Evolutionary conservation across 2,113 vertebrate species (phyloP), one percentile per base, ranked within the genome.

Genomic region (Neolamprologus devosi): DNA sequence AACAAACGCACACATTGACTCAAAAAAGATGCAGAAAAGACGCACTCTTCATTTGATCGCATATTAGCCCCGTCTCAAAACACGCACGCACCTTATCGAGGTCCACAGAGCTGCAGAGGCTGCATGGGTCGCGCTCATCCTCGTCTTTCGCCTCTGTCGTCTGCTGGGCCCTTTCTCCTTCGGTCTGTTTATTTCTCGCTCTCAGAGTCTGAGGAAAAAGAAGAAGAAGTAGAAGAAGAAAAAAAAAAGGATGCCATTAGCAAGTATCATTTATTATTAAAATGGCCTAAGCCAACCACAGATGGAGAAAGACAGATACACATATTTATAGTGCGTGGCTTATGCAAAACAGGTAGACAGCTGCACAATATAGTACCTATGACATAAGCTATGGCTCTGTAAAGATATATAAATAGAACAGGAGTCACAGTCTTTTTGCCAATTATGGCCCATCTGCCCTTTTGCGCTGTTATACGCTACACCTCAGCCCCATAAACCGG

Each of bases 21-120:
- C 42, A 37, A 30, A 40, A 84, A 45, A 81, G 60, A 84, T n/a
- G 65, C 3, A 53, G 40, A 23, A 54, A 81, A 33, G 21, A 33
- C 17, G 3, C 28, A 17, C 21, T 75, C 40, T 47, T 11, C 42
- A 49, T 49, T 17, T 47, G 14, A 75, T 75, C 2, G 14, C 45
- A 33, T 49, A 49, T 19, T 19, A 51, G 42, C 73, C 8, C 13
- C 5, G 1, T 26, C 13, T 73, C 21, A 17, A 26, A 45, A 51
- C 79, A 47, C 75, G 63, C 7, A 54, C 58, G 6, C 7, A 92
- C 95, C 87, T 93, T 95, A 26, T 94, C 91, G 28, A 95, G 82
- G 85, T 96, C 95, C 83, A 96, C 93, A 21, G 91, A 5, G 87
- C 90, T 94, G 92, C 93, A 95, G 63, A 45, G 90, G 83, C 60